phyloP scores from a whole-genome alignment of 2,113 vertebrate species.

The Halcyon malimbica region DNA sequence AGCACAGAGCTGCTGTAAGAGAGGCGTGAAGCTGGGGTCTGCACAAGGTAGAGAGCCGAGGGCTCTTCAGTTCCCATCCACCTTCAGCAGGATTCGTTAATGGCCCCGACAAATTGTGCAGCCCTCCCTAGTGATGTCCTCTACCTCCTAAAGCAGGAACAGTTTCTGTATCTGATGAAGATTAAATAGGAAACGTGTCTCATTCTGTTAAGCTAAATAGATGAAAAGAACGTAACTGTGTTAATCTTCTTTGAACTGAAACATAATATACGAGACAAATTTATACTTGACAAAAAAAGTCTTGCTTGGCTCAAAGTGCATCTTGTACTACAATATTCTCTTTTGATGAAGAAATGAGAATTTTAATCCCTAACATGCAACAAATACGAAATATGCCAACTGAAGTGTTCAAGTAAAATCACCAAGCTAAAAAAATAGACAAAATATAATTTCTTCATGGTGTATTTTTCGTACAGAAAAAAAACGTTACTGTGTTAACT shows the following conservation, averaged over 20 bases:
- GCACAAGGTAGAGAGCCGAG: background rate
- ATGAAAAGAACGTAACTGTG: conserved; percentile 2
- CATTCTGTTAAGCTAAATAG: background rate
- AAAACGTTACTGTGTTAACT: conserved; percentile 46
- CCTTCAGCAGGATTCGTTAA: background rate
- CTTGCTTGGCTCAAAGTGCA: background rate
- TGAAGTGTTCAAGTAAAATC: conserved; percentile 39
- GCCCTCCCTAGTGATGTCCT: background rate
- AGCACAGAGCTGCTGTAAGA: background rate
- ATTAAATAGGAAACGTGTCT: background rate
- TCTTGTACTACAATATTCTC: background rate
- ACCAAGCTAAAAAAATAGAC: conserved; percentile 35
- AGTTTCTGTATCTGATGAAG: background rate
- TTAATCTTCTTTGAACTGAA: conserved; percentile 36
- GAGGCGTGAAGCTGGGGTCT: background rate
- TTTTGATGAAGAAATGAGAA: conserved; percentile 32
- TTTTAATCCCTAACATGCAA: conserved; percentile 56
- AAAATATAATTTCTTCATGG: conserved; percentile 45
- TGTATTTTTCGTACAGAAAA: conserved; percentile 65
- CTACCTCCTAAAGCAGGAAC: background rate
- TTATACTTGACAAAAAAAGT: conserved; percentile 15
- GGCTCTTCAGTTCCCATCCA: background rate
- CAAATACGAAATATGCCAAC: background rate
- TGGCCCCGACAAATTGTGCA: background rate
- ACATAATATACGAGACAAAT: conserved; percentile 37